Percentiles rank a stretch among this genome's conserved stretches.
phyloP scores from a whole-genome alignment of 2,888 invertebrate genomes.

The Ditylenchus weischeri region DNA sequence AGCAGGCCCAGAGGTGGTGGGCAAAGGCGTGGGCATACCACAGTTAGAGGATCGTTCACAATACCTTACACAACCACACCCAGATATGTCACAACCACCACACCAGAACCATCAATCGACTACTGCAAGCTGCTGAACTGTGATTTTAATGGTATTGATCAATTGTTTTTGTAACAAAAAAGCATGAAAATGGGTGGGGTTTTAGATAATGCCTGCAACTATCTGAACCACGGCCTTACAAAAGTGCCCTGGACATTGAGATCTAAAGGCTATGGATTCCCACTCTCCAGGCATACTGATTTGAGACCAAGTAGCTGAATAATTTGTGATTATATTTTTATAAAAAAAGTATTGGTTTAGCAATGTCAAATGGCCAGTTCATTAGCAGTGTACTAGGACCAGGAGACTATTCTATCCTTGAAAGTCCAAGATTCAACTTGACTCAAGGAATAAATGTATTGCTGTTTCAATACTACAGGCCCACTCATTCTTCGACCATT shows the following conservation, averaged over 20 bases:
- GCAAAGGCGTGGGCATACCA: slow-evolving; percentile 1
- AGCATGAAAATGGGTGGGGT: neutral
- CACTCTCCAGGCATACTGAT: slow-evolving; percentile 51
- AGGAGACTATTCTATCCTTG: slow-evolving; percentile 55
- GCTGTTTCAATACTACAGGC: slow-evolving; percentile 52
- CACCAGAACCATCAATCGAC: slow-evolving; percentile 31
- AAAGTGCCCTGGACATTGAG: slow-evolving; percentile 57
- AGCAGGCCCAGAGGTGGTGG: neutral
- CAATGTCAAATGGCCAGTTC: slow-evolving; percentile 52
- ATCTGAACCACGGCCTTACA: slow-evolving; percentile 55
- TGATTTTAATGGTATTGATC: slow-evolving; percentile 48
- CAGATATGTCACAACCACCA: slow-evolving; percentile 22
- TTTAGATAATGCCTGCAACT: slow-evolving; percentile 55
- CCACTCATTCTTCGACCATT: slow-evolving; percentile 53
- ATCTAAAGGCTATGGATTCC: slow-evolving; percentile 53
- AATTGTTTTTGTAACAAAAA: too few relatives aligned
- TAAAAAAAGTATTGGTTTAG: slow-evolving; percentile 12
- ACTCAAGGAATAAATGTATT: slow-evolving; percentile 54
- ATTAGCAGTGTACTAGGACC: slow-evolving; percentile 54
- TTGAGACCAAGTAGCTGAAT: slow-evolving; percentile 42
- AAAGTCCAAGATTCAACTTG: slow-evolving; percentile 53
- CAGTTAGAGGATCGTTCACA: slow-evolving; percentile 24
- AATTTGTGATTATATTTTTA: neutral
- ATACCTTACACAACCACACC: slow-evolving; percentile 32
- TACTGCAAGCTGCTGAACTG: slow-evolving; percentile 55